Conservation (phyloP, 2,113 vertebrate genomes). For the Chrysochloris asiatica region DNA sequence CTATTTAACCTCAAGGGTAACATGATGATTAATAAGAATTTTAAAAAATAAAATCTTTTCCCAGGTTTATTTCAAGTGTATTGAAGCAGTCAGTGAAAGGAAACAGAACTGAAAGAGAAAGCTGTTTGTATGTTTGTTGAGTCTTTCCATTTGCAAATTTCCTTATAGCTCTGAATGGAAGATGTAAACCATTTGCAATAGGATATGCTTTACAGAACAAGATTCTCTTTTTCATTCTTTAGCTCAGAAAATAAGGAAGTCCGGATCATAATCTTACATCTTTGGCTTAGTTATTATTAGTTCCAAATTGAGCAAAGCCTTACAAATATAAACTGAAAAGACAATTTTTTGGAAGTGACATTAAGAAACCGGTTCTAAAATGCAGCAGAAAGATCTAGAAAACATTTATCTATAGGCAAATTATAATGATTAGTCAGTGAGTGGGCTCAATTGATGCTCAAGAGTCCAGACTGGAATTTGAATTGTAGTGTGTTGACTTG, state of each 20-base stretch:
- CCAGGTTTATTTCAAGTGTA: constrained; percentile 53
- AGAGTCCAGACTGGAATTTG: background rate
- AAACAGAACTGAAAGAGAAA: constrained; percentile 2
- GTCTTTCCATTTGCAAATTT: background rate
- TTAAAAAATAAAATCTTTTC: constrained; percentile 39
- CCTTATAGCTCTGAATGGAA: background rate
- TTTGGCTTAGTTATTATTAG: background rate
- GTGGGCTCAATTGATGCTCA: background rate
- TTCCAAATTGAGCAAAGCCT: background rate
- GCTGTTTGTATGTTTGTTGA: background rate
- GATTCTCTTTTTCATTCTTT: background rate
- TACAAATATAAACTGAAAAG: background rate
- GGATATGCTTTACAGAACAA: background rate
- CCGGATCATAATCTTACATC: background rate
- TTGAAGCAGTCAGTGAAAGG: background rate
- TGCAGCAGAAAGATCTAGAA: background rate
- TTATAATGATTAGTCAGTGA: background rate
- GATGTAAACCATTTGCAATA: background rate
- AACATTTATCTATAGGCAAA: background rate
- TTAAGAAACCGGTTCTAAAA: background rate
- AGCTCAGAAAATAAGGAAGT: background rate
- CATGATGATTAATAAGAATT: constrained; percentile 55
- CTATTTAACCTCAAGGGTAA: constrained; percentile 53
- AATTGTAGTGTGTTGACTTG: background rate
- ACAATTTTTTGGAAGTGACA: background rate